Evolutionary conservation across 2,888 invertebrate genomes (phyloP), one percentile per base, ranked within the genome.

Genomic region (Aporophyla nigra): DNA sequence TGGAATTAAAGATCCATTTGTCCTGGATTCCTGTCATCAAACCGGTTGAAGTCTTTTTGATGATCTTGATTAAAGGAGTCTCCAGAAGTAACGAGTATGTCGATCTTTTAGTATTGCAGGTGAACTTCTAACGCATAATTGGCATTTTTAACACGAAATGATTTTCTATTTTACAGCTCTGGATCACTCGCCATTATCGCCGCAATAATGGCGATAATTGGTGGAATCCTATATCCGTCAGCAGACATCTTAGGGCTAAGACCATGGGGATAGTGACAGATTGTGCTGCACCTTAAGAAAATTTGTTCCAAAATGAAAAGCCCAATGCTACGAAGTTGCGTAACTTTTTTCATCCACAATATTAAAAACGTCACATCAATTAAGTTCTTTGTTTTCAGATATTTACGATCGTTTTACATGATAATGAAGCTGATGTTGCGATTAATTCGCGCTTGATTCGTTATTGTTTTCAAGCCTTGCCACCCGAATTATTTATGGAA

Each of bases 381-480:
- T 53, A 61, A 54, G 9, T 40, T 19, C 33, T 54, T 68, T 24
- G 12, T 14, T 68, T 71, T 51, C 78, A 24, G 33, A 56, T 71
- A 56, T 70, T 71, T 69, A 53, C 46, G 27, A 40, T 49, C 40
- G 16, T 56, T 83, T 33, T 53, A 33, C 51, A 83, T 62, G 51
- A 27, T 43, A 78, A 68, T 83, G 54, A 77, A 69, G 24, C 16
- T 68, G 68, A 58, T 51, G 49, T 69, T 21, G 61, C 54, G 27
- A 72, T 71, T 54, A 76, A 62, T 70, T 71, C 19, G n/a, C 53
- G 67, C 58, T 82, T 49, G 24, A 46, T 65, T 59, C 58, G 61
- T 62, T 78, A 78, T 73, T 83, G 27, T 70, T 72, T 73, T 58
- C 58, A 67, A 24, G 27, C 12, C 14, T 53, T 33, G n/a, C 10